Evolutionary conservation across 2,797 vertebrate species (phyloP).

Genomic region (Paedocypris micromegethes): DNA sequence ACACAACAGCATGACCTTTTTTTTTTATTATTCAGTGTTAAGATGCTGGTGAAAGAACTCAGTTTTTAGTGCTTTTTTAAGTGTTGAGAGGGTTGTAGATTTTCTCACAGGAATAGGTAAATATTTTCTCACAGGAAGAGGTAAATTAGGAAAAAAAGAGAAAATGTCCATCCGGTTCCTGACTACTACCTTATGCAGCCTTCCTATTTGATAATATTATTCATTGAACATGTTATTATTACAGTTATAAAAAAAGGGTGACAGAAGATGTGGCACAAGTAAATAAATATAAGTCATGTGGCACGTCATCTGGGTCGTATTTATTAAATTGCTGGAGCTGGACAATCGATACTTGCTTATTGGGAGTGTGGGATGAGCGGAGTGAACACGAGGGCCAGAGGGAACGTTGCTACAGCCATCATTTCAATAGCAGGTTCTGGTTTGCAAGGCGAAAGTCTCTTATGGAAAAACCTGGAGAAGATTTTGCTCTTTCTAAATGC

Average conservation of each 20-base stretch:
- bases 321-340: conserved; percentile 26
- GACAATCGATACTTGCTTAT: conserved; percentile 32
- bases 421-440: conserved; percentile 21
- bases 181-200: too few relatives aligned
- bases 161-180: too few relatives aligned
- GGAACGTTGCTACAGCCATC: conserved; percentile 10
- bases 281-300: not conserved
- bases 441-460: not conserved
- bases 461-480: too few relatives aligned
- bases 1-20: too few relatives aligned
- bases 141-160: too few relatives aligned
- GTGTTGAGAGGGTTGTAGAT: too few relatives aligned
- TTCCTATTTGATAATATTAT: too few relatives aligned
- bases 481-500: conserved; percentile 8
- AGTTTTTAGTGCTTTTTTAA: too few relatives aligned
- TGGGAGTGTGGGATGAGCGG: conserved; percentile 24
- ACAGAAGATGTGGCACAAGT: not conserved
- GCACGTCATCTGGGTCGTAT: conserved; percentile 23
- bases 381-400: conserved; percentile 20
- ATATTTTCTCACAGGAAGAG: too few relatives aligned
- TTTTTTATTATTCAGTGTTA: too few relatives aligned
- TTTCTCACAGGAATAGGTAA: too few relatives aligned
- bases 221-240: not conserved
- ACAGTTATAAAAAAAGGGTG: not conserved
- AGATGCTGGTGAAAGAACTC: too few relatives aligned